Evolutionary conservation across 2,888 invertebrate genomes (phyloP).

Genomic region (Odontocerum albicorne): DNA sequence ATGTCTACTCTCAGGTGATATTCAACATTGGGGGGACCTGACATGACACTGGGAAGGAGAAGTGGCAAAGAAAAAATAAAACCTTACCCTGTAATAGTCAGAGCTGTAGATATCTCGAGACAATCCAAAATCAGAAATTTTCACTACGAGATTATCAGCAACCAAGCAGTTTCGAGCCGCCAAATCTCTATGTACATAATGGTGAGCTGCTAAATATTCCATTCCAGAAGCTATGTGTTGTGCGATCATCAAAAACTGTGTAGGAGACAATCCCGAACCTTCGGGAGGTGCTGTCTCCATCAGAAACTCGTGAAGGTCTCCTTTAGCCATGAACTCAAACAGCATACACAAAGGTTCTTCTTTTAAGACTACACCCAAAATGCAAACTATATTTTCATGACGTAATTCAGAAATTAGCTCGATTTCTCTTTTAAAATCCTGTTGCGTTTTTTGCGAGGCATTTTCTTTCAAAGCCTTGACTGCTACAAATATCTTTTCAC

Average conservation of each 20-base stretch:
- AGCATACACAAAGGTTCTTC: conserved; percentile 93
- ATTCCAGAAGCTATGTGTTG: conserved; percentile 83
- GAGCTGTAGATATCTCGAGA: conserved; percentile 91
- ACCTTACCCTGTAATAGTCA: conserved; percentile 81
- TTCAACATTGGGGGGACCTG: no score
- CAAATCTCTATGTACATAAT: conserved; percentile 95
- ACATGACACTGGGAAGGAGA: no score
- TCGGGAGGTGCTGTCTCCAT: conserved; percentile 87
- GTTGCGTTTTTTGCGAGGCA: conserved; percentile 86
- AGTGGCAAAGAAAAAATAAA: conserved; percentile 39
- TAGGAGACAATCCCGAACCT: conserved; percentile 74
- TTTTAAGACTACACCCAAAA: conserved; percentile 87
- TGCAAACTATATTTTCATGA: conserved; percentile 94
- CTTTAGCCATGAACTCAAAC: conserved; percentile 97
- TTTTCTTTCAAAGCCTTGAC: conserved; percentile 94
- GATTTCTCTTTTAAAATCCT: conserved; percentile 92
- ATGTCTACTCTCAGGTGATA: no score
- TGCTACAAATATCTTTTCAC: conserved; percentile 78
- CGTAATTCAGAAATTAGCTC: conserved; percentile 92
- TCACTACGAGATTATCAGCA: conserved; percentile 90
- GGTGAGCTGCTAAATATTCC: conserved; percentile 87
- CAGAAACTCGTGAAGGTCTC: conserved; percentile 95
- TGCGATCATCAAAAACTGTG: conserved; percentile 88
- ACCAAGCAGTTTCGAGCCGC: conserved; percentile 96
- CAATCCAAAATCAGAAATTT: conserved; percentile 96